Evolutionary conservation across 2,888 invertebrate species (phyloP), one percentile per base, ranked within the genome.

Genomic region (Stenodera caucasica): DNA sequence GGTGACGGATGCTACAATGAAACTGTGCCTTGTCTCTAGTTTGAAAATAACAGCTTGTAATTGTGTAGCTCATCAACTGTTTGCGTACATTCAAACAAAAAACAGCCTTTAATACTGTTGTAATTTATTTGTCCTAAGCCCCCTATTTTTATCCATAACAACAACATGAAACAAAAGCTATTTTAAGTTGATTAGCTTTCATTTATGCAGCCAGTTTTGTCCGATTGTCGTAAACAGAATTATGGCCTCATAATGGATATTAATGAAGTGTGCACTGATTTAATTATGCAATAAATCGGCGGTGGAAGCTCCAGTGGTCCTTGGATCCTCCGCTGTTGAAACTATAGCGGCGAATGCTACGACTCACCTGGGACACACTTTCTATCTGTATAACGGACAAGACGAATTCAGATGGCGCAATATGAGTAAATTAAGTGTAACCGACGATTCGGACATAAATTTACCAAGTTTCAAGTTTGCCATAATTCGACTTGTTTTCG

Each of bases 281-380:
- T 68, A 68, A 68, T 68, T 68, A 68, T 63, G 66, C 58, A 68
- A 68, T 68, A 68, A 68, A 68, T 68, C 62, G 66, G 49, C 30
- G 32, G 49, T 53, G 57, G 50, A 60, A 60, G 51, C 62, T 56
- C 45, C 54, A n/a, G 61, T 54, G 64, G 61, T 61, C 18, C 40
- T 55, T 55, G 54, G 52, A 51, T 61, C 29, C 60, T 55, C 49
- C 51, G 51, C 53, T 21, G 55, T 57, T 49, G 32, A 52, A 58
- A 58, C 37, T 30, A 12, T 45, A 45, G 45, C 23, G 26, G 55
- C 51, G 50, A 29, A 53, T 55, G 57, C 50, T 61, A 64, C 57
- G 64, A 61, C 64, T 61, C 64, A 55, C 64, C 49, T 56, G 64
- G 64, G 64, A 64, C 50, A 30, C 37, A 50, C 37, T 49, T 61